Evolutionary conservation across 2,888 invertebrate genomes (phyloP), one percentile per base, ranked within the genome.

Genomic region (Meghimatium bilineatum): DNA sequence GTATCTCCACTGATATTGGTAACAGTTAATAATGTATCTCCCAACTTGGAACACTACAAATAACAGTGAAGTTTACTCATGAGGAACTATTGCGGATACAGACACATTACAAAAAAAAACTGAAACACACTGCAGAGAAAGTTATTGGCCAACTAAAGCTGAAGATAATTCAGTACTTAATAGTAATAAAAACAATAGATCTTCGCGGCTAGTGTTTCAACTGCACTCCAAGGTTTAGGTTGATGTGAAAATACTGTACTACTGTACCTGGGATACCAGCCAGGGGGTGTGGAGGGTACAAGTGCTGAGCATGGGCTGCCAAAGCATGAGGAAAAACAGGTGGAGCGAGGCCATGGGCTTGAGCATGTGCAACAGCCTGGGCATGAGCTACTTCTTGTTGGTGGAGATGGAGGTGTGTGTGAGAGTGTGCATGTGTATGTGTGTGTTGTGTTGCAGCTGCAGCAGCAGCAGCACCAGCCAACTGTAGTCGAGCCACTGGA

Each of bases 401-500:
- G 86, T 92, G 96, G 89, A 96, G 95, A 95, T 97, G 96, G 90
- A 97, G 95, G 95, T 97, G 97, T 90, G 96, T 96, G 95, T 97
- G 97, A 91, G 97, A 96, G 95, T 97, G 97, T 92, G 97, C 97
- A 94, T 97, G 97, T 34, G 86, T 86, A 77, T 87, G 87, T 20
- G 86, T 80, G 83, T 85, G 85, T 56, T 80, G 79, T 32, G 86
- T 85, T 23, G 90, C 88, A 14, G 72, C 72, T 10, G 72, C 72
- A 3, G 71, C 71, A 20, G 71, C 71, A 26, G 90, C 88, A 2
- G 72, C 72, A 23, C 87, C 84, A 90, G 97, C 97, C 97, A 98
- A 97, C 95, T 97, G 97, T 93, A 98, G 94, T 90, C 97, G 96
- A 88, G 96, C 96, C 96, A 98, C 97, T 87, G 97, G 97, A 94